Base-by-base conservation (phyloP, 2,888 invertebrate genomes). In the Drosophila lacicola region DNA sequence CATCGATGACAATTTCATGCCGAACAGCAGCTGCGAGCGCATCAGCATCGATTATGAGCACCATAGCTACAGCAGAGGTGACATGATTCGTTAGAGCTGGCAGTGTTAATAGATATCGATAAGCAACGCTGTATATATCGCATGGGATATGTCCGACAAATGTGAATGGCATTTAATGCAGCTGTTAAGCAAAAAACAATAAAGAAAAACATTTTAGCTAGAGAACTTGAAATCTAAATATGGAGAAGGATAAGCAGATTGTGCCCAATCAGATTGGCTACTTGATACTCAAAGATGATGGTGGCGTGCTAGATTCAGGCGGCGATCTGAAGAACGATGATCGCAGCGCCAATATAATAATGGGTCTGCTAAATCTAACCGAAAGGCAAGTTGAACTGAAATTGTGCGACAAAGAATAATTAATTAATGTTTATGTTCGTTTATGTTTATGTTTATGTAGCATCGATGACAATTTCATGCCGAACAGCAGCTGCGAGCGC, bases 291-390 rank as follows among this genome's bases (percentile, higher is more conserved):
- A 97, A 96, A 80, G 97, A 97, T 91, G 97, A 98, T 92, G 98
- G 98, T 42, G 97, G 97, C 51, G 97, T 98, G 68, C 93, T 97
- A 74, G 95, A 97, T 94, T 98, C 98, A 41, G 91, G 92, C 4
- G 96, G 98, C 4, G 97, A 98, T 78, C 93, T 98, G 56, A 97
- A 97, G 93, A 98, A 98, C 92, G 96, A 97, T 92, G 98, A 98
- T 93, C 94, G 94, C 80, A 94, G 96, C 74, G 97, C 97, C n/a
- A 95, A 95, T 85, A 94, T 96, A 73, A 94, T 97, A 79, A 95
- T 95, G 90, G 95, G 95, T 80, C 93, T 97, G 74, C 93, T 97
- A 64, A 95, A 95, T 79, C 92, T 96, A 82, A 95, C 96, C 1
- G 95, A 95, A 90, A 95, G 94, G 95, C 94, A 54, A 49, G 67